phyloP scores from a whole-genome alignment of 2,797 vertebrate species.

The Falco columbarius region DNA sequence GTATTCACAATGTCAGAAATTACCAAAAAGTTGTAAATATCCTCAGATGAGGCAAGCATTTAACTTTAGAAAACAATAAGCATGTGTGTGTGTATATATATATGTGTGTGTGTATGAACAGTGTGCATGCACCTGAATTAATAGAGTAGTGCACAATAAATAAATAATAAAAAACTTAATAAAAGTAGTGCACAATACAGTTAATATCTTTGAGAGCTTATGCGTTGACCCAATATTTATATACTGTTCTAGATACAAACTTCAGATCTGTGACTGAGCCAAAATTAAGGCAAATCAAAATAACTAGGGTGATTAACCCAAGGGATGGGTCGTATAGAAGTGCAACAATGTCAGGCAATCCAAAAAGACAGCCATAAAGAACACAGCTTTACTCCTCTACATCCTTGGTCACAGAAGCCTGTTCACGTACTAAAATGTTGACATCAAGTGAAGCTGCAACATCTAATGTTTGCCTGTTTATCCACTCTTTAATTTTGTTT shows the following conservation, averaged over 20 bases:
- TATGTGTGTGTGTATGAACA: neutral
- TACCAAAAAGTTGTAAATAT: neutral
- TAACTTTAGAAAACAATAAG: neutral
- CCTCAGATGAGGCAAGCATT: neutral
- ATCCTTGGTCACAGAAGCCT: neutral
- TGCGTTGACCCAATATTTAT: neutral
- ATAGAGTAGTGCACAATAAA: neutral
- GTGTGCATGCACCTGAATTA: neutral
- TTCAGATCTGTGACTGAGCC: neutral
- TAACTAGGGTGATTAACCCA: neutral
- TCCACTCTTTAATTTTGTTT: neutral
- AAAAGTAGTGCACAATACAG: neutral
- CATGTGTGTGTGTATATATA: neutral
- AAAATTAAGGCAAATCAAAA: neutral
- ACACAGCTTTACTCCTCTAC: neutral
- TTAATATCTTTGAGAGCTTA: neutral
- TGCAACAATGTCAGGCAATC: neutral
- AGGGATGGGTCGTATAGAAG: neutral
- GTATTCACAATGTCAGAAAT: neutral
- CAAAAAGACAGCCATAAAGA: neutral
- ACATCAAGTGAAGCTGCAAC: neutral
- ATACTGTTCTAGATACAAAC: neutral
- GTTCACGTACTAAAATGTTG: neutral
- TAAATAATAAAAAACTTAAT: too few relatives aligned
- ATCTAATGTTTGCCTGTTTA: neutral